Base-by-base conservation (phyloP, 2,888 invertebrate species). In the Lasioglossum morio region DNA sequence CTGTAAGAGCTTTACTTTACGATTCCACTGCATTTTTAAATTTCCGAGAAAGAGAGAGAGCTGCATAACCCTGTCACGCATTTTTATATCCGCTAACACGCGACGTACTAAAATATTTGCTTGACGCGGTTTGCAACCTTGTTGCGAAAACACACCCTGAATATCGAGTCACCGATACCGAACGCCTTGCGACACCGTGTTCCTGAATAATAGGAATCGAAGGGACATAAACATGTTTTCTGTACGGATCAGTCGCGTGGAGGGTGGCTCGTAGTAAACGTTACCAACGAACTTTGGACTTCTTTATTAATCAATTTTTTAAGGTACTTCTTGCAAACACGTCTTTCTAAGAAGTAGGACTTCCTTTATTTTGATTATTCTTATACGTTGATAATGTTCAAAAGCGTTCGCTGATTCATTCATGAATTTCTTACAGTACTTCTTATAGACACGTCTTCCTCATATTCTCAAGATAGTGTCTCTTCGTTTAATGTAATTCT, bases 1-100 rank as follows among this genome's bases (percentile, higher is more conserved):
- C 8, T 37, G 30, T 23, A 40, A 43, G 73, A 34, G 23, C 34
- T 37, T 27, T 85, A 60, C 74, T 84, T 84, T 60, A 79, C 79
- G 79, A 72, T 84, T 77, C 57, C 30, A 8, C 70, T 78, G 74
- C 74, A 72, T 82, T 83, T 79, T 69, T 30, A 79, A 85, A 53
- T 81, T 43, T 72, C 12, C 73, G 19, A 23, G 34, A 34, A 34
- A 34, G 34, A 34, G 16, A 19, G 23, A 63, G 60, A 37, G 27
- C 73, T n/a, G 57, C 5, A 70, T 70, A 74, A 79, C 81, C 63
- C 53, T 19, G 63, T 66, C 66, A 0, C 48, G 53, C 57, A 46
- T 84, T 81, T 81, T 77, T 81, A 81, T 53, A 53, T 63, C 53
- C 72, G 48, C 70, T 48, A 69, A 53, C 53, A n/a, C 43, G 70